These are phyloP conservation scores for Calypte anna DNA, from an alignment of 2,113 vertebrate genomes.

Conservation along the genomic window DNA sequence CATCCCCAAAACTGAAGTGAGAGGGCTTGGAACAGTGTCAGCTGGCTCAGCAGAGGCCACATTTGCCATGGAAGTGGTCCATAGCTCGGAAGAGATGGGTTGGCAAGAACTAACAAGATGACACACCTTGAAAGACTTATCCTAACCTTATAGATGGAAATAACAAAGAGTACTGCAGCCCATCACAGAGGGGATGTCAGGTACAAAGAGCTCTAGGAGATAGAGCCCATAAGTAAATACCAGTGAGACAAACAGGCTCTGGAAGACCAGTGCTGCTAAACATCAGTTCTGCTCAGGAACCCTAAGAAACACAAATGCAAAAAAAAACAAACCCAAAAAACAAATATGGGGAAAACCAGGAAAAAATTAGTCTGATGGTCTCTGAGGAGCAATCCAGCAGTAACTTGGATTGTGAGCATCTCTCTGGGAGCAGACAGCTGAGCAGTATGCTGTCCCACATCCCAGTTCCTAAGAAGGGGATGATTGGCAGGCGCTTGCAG, in stretches of 20 bases:
- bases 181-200: background rate
- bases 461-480: background rate
- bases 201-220: background rate
- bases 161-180: background rate
- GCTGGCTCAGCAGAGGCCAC: background rate
- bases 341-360: background rate
- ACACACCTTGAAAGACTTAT: background rate
- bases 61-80: background rate
- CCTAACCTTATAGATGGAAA: background rate
- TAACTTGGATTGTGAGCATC: background rate
- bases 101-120: background rate
- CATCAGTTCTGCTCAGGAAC: background rate
- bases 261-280: background rate
- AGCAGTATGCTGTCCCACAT: fast-evolving
- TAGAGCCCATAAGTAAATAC: background rate
- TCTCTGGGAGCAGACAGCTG: background rate
- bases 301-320: background rate
- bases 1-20: background rate
- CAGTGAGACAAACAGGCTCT: background rate
- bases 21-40: background rate
- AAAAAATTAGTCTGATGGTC: background rate
- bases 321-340: too few species aligned
- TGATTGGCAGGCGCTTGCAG: background rate
- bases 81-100: background rate
- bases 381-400: background rate